Percentiles rank a stretch among this genome's conserved stretches.
phyloP scores from a whole-genome alignment of 2,888 invertebrate genomes.

The Aphidoletes aphidimyza region DNA sequence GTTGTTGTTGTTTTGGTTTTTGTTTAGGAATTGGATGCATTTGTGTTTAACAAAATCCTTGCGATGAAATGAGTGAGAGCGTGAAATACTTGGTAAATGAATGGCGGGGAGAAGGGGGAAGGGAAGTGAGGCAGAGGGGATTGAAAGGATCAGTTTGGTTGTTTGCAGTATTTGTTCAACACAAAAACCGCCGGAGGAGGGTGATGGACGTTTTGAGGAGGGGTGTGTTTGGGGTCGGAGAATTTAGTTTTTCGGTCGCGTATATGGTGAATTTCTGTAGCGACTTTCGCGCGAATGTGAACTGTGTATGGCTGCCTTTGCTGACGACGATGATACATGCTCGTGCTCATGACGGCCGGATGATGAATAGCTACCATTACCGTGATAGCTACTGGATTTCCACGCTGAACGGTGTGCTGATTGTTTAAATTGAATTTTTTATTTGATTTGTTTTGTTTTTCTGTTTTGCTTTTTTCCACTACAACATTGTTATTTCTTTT shows the following conservation, averaged over 20 bases:
- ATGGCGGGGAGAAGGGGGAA: too few species aligned
- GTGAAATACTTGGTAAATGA: too few species aligned
- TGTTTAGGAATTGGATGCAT: not conserved
- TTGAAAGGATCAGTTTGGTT: too few species aligned
- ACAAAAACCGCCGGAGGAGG: too few species aligned
- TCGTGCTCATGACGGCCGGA: conserved; percentile 57
- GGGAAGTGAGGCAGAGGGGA: too few species aligned
- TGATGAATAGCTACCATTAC: conserved; percentile 57
- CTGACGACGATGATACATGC: conserved; percentile 56
- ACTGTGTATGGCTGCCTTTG: conserved; percentile 57
- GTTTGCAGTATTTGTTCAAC: not conserved
- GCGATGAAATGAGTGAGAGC: not conserved
- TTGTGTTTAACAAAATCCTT: not conserved
- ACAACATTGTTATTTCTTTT: conserved; percentile 56
- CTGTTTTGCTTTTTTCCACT: conserved; percentile 55
- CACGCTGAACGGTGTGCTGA: conserved; percentile 57
- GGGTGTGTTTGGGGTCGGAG: too few species aligned
- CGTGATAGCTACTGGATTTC: conserved; percentile 57
- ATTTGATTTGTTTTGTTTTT: conserved; percentile 57
- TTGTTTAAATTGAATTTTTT: conserved; percentile 57
- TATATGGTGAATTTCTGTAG: conserved; percentile 71
- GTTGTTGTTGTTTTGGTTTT: not conserved
- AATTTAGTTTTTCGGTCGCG: conserved; percentile 71
- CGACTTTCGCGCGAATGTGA: conserved; percentile 64
- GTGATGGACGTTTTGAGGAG: conserved; percentile 55